Evolutionary conservation across 2,113 vertebrate genomes (phyloP).

Genomic region (Petromus typicus): DNA sequence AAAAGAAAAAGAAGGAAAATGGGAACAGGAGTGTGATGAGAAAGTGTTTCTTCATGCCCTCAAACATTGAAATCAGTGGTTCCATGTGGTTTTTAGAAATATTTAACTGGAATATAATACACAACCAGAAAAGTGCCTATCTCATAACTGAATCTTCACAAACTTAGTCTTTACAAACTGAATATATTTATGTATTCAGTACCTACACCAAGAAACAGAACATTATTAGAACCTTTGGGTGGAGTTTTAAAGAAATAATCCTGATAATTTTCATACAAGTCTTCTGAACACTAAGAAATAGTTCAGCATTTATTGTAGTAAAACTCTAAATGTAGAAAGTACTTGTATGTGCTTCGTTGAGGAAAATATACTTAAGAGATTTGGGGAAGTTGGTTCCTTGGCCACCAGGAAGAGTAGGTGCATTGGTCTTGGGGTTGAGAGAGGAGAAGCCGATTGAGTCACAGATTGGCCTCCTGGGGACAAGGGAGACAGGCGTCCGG

Average conservation of each 20-base stretch:
- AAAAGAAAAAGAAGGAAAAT: neutral
- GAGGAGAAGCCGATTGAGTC: neutral
- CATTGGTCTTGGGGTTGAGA: neutral
- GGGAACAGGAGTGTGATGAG: neutral
- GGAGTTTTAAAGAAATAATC: neutral
- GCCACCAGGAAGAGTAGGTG: neutral
- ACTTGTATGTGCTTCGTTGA: neutral
- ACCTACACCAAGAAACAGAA: neutral
- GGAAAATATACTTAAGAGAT: neutral
- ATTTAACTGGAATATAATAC: neutral
- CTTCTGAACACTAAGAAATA: neutral
- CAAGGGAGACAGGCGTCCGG: neutral
- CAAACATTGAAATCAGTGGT: neutral
- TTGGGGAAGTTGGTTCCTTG: neutral
- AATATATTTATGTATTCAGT: neutral
- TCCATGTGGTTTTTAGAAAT: neutral
- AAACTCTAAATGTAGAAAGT: neutral
- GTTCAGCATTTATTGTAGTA: neutral
- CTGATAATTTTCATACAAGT: neutral
- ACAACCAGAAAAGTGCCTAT: neutral
- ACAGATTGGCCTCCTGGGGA: neutral
- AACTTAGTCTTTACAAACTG: neutral
- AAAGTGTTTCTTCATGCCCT: neutral
- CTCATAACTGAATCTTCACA: neutral
- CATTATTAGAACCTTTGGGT: neutral